Evolutionary conservation across 2,113 vertebrate genomes (phyloP), one percentile per base, ranked within the genome.

Genomic region (Cisticola juncidis): DNA sequence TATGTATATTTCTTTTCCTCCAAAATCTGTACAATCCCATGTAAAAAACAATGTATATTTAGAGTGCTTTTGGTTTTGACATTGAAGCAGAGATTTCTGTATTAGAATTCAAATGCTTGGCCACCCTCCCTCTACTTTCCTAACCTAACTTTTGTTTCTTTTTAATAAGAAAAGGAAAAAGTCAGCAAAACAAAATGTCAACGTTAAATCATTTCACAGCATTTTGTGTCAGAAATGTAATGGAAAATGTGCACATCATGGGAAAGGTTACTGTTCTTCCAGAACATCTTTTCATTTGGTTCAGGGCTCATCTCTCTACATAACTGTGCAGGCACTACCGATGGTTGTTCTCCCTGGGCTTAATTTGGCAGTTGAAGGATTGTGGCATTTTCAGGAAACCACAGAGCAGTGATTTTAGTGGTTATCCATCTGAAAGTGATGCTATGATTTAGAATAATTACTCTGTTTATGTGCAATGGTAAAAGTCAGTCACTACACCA

Each of bases 141-240:
- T 97, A 91, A 95, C 93, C 94, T 97, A 97, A 94, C 94, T 97
- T 94, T 97, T 91, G 96, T 98, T 98, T 98, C 97, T 97, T 97
- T 95, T 97, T 97, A 98, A 96, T 98, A 98, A 97, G 97, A 98
- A 98, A 97, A 97, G 95, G 71, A 76, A 61, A 92, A 97, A 98
- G 98, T 99, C 98, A 99, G 98, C 99, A 99, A 99, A 99, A 99
- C 98, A 98, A 99, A 99, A 99, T 99, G 98, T 98, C 98, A 98
- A 96, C 98, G 97, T 99, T 99, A 99, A 99, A 99, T 99, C 98
- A 99, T 98, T 98, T 98, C 97, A 91, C 89, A 97, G 95, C 95
- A 98, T 98, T 98, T 96, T 90, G 94, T 98, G 98, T 99, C 99
- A 99, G 98, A 98, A 98, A 97, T 91, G 95, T 99, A 99, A 99